Base-by-base conservation (phyloP, 2,797 vertebrate species). In the Dryobates pubescens region DNA sequence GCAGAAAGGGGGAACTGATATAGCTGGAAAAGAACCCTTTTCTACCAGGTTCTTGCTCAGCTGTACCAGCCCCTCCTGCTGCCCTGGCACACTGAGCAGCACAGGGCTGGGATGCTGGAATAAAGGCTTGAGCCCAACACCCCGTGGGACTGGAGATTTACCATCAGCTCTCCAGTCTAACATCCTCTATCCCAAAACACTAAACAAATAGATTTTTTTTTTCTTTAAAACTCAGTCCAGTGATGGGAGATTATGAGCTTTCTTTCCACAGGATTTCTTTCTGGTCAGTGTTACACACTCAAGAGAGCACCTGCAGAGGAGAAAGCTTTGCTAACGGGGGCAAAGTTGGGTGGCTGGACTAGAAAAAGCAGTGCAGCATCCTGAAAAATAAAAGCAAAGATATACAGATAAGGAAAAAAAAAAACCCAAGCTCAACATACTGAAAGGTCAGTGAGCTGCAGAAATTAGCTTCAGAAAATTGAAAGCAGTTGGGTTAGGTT, bases 351-450 rank as follows among this genome's bases (percentile, higher is more conserved):
- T 96, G 97, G 96, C 90, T 97, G 97, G 84, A 97, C 96, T 95
- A 97, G 94, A 97, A 97, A 96, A 97, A 96, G 94, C 93, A 95
- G 94, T 94, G 92, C 94, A 97, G 94, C 97, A 94, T 91, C 97
- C 98, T 98, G 98, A 77, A 90, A 96, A 91, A 96, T 94, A 98
- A 95, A 92, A 97, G 95, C 97, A 98, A 87, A 98, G 95, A 97
- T 19, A 90, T 8, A 92, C 36, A 77, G 78, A 85, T 89, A 69
- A 91, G 75, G 81, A 22, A n/a, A 19, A 59, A n/a, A 19, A 59
- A 14, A 94, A 82, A 12, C 2, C 23, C 23, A 51, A 93, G n/a
- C 88, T 93, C 64, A 36, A 61, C 16, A 24, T 72, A 71, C 17
- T 56, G 77, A 88, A 92, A 94, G 90, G 91, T 78, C 92, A 76